Conservation (phyloP, 2,113 vertebrate genomes). For the Rhinopomastus cyanomelas region DNA sequence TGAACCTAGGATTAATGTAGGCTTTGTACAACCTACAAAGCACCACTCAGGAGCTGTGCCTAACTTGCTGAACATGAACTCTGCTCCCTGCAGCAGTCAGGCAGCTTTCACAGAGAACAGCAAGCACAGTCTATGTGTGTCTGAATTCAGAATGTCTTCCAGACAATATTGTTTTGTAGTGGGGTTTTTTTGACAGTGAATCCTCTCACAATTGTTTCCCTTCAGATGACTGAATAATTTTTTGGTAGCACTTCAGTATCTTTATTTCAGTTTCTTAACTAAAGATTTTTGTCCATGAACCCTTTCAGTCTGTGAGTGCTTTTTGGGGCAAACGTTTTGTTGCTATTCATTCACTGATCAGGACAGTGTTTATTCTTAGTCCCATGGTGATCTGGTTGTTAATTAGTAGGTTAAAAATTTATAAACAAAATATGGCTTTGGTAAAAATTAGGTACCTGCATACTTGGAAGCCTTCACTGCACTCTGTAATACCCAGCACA, state of each 20-base stretch:
- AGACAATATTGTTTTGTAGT: background rate
- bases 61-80: conserved; percentile 5
- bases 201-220: background rate
- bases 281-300: background rate
- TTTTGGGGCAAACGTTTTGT: background rate
- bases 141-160: background rate
- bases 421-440: background rate
- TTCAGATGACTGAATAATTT: background rate
- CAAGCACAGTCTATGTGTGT: background rate
- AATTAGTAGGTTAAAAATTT: background rate
- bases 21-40: conserved; percentile 12
- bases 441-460: background rate
- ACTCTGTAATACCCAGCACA: background rate
- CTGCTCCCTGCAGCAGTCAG: background rate
- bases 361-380: background rate
- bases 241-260: background rate
- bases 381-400: background rate
- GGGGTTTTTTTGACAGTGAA: background rate
- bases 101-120: background rate
- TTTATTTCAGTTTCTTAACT: background rate
- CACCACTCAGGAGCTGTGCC: background rate
- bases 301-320: background rate
- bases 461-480: background rate
- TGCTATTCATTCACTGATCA: background rate
- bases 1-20: conserved; percentile 20